Base-by-base conservation (phyloP, 2,797 vertebrate species). In the Paramormyrops hopkinsi region DNA sequence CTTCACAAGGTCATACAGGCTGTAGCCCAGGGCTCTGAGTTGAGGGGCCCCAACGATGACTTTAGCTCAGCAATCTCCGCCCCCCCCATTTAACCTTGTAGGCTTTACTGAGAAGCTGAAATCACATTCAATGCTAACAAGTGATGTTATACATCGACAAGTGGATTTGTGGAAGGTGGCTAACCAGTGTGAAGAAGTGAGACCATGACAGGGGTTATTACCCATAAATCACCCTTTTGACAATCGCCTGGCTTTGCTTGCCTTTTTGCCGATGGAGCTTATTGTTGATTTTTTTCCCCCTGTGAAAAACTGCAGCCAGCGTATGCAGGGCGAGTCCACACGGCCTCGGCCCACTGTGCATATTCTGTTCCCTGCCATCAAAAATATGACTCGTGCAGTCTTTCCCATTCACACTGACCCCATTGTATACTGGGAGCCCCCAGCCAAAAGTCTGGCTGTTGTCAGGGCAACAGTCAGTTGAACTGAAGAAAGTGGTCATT, bases 391-490 rank as follows among this genome's bases (percentile, higher is more conserved):
- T 14, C 79, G 46, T 14, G 19, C 12, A 11, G 11, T 41, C 51
- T 37, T 2, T 54, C 88, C 41, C 46, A 51, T 87, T 87, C 69
- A 86, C 69, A 59, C 65, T 88, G 86, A 87, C n/a, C 62, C 59
- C 89, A 83, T 88, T 90, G 51, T 88, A 41, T 17, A 1, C 86
- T 56, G 41, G 54, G 51, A 83, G 53, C 48, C 85, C 11, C 69
- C 88, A 62, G 89, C 89, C 86, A 88, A 84, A 86, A 82, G 73
- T 88, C 89, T 33, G 69, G 59, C 86, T 17, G 86, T 90, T 90
- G 89, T 90, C 89, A 62, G 41, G 89, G 86, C 54, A 90, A 90
- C 89, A 17, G 69, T 44, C 89, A 88, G 53, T 41, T 88, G 89
- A 90, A 83, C 53, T 50, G 41, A 22, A 17, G 59, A 89, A 65